These are phyloP conservation scores for Lasioglossum marginatum DNA, from an alignment of 2,888 invertebrate species.

Conservation along the genomic window DNA sequence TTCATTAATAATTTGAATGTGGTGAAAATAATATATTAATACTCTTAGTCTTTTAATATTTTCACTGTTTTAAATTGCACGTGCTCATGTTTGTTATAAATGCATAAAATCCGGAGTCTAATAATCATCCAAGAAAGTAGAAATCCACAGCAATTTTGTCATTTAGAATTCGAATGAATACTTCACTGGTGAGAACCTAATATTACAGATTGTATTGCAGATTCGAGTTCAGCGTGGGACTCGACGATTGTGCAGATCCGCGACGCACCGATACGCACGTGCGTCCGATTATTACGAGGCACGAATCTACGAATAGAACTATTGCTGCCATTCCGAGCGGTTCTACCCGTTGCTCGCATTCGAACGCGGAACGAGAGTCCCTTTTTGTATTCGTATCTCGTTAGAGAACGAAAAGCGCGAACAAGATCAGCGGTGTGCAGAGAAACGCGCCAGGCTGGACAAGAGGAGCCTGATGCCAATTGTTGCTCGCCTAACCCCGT, in stretches of 20 bases:
- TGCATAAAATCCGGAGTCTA: too few relatives aligned
- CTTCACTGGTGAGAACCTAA: neutral
- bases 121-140: neutral
- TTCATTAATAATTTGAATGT: too few relatives aligned
- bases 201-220: neutral
- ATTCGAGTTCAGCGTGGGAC: neutral
- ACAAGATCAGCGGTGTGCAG: conserved; percentile 41
- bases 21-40: too few relatives aligned
- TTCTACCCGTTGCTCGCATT: conserved; percentile 29
- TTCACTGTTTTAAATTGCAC: too few relatives aligned
- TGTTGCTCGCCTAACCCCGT: neutral
- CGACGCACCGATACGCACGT: neutral
- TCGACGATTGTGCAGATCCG: conserved; percentile 4
- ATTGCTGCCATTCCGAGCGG: conserved; percentile 20
- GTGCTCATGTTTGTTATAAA: too few relatives aligned
- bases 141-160: neutral
- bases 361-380: conserved; percentile 17
- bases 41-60: too few relatives aligned
- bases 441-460: conserved; percentile 21
- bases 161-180: neutral
- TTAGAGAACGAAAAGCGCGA: conserved; percentile 23
- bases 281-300: conserved; percentile 17
- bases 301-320: conserved; percentile 20
- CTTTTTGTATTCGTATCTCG: conserved; percentile 46
- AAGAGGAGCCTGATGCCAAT: conserved; percentile 30